Evolutionary conservation across 2,113 vertebrate species (phyloP).

Genomic region (Phodopus roborovskii): DNA sequence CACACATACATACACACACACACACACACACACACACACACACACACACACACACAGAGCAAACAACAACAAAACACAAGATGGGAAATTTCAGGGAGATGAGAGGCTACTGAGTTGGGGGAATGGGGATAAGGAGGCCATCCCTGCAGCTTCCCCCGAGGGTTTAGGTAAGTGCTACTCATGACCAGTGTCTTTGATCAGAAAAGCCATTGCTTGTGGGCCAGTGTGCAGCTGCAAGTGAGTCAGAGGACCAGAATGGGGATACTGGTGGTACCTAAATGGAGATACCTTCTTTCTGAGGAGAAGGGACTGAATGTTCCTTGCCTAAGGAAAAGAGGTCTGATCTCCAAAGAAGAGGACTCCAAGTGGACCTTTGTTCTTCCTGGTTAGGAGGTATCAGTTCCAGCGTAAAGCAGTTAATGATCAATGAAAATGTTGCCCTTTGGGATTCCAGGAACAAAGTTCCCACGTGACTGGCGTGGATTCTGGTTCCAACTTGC

Average conservation of each 20-base stretch:
- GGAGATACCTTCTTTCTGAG: not conserved
- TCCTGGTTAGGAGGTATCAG: not conserved
- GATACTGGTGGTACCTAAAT: not conserved
- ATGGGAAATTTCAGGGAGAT: not conserved
- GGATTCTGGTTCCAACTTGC: not conserved
- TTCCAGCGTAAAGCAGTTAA: conserved; percentile 71
- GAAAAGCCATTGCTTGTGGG: not conserved
- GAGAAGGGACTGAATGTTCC: not conserved
- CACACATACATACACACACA: not conserved
- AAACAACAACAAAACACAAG: not conserved
- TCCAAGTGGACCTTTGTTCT: conserved; percentile 32
- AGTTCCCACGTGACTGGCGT: not conserved
- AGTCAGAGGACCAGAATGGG: not conserved
- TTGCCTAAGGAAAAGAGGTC: not conserved
- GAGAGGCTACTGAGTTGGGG: not conserved
- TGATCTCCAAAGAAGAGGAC: not conserved
- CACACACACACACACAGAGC: not conserved
- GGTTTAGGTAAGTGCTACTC: not conserved
- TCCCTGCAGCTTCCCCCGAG: no score
- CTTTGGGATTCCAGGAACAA: not conserved
- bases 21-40: not conserved
- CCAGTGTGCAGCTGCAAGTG: not conserved
- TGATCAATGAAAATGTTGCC: conserved; percentile 68
- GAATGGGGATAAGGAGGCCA: not conserved
- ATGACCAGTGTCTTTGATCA: not conserved